These are phyloP conservation scores for Teinopalpus imperialis DNA, from an alignment of 2,888 invertebrate genomes.

Conservation along the genomic window DNA sequence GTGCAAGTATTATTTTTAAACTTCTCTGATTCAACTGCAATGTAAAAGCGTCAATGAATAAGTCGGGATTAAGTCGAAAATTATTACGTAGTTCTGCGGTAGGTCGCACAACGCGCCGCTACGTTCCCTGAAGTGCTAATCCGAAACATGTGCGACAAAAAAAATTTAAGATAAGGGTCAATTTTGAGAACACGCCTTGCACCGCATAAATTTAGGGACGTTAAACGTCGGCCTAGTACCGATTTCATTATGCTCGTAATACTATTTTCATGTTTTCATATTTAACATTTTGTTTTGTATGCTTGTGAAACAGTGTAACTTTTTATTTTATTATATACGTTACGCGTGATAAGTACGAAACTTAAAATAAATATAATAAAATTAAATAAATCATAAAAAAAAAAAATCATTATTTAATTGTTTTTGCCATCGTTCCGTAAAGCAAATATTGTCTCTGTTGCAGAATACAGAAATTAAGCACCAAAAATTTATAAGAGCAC, in stretches of 20 bases:
- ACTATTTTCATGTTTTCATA: not conserved
- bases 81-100: conserved; percentile 69
- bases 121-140: conserved; percentile 77
- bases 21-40: conserved; percentile 55
- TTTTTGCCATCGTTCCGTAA: no score
- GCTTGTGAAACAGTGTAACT: no score
- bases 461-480: no score
- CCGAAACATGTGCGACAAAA: conserved; percentile 76
- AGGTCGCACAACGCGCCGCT: conserved; percentile 56
- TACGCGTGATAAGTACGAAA: no score
- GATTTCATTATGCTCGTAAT: not conserved
- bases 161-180: conserved; percentile 75
- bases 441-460: no score
- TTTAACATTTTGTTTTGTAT: no score
- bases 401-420: no score
- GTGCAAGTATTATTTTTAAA: conserved; percentile 27
- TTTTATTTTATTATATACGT: no score
- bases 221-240: conserved; percentile 10
- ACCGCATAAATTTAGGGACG: conserved; percentile 45
- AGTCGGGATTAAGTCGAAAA: conserved; percentile 66
- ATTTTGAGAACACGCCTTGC: conserved; percentile 72
- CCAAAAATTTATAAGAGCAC: no score
- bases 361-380: no score
- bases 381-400: no score
- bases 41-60: conserved; percentile 64